phyloP scores from a whole-genome alignment of 2,888 invertebrate species.

The Drosophila borborema region DNA sequence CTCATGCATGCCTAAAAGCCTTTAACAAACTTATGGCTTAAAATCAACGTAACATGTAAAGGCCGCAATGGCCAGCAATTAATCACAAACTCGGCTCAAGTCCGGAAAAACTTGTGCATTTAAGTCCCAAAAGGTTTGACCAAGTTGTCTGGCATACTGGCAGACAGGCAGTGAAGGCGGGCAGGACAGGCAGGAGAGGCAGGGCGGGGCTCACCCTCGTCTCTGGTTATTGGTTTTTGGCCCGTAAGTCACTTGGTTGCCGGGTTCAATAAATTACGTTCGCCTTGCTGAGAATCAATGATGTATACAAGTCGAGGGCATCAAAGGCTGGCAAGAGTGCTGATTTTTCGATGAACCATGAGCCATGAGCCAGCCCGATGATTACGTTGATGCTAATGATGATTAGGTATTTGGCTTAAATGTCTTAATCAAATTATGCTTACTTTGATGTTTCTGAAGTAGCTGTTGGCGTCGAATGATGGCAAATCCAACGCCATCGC shows the following conservation, averaged over 20 bases:
- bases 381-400: constrained; percentile 79
- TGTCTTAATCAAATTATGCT: constrained; percentile 82
- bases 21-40: constrained; percentile 64
- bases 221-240: constrained; percentile 32
- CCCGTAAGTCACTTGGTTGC: constrained; percentile 48
- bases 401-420: constrained; percentile 80
- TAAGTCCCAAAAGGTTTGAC: constrained; percentile 66
- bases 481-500: constrained; percentile 34
- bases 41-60: constrained; percentile 69
- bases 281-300: constrained; percentile 64
- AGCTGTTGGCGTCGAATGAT: constrained; percentile 26
- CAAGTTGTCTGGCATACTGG: constrained; percentile 13
- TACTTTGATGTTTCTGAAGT: constrained; percentile 76
- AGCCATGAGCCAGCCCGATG: constrained; percentile 48
- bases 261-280: constrained; percentile 73
- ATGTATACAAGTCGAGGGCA: constrained; percentile 66
- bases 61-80: constrained; percentile 63
- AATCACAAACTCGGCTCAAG: constrained; percentile 63
- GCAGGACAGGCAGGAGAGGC: neutral
- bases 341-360: constrained; percentile 57
- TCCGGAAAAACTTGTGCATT: constrained; percentile 68
- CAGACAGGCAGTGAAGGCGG: constrained; percentile 10
- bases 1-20: constrained; percentile 61
- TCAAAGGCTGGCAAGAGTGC: constrained; percentile 60
- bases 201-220: constrained; percentile 19